Evolutionary conservation across 2,797 vertebrate species (phyloP).

Genomic region (Chaunax sp.): DNA sequence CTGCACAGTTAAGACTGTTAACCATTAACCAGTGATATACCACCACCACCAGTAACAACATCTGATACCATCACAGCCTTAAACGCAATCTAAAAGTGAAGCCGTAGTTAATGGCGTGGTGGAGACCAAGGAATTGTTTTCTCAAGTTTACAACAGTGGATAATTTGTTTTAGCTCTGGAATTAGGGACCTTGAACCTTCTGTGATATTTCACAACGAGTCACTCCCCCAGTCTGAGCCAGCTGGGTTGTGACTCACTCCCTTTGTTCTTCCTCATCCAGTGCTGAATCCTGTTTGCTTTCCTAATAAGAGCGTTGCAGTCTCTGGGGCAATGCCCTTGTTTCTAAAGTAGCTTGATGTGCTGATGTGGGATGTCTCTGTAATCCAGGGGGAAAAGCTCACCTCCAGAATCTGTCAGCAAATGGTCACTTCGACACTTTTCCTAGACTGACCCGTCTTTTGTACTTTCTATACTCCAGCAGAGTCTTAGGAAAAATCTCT

Average conservation of each 20-base stretch:
- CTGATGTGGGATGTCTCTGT: constrained; percentile 16
- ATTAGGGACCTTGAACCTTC: constrained; percentile 35
- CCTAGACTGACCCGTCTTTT: constrained; percentile 1
- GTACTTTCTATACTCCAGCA: not conserved
- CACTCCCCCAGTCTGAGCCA: constrained; percentile 41
- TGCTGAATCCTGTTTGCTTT: constrained; percentile 54
- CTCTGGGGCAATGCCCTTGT: constrained; percentile 26
- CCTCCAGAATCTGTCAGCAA: constrained; percentile 24
- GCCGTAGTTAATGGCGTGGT: not conserved
- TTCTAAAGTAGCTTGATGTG: constrained; percentile 22
- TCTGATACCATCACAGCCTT: not conserved
- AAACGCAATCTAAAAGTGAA: constrained; percentile 16
- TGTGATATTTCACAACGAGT: constrained; percentile 48
- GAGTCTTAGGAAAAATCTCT: constrained; percentile 4
- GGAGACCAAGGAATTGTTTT: constrained; percentile 7
- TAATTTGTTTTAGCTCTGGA: constrained; percentile 36
- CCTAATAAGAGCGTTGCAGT: constrained; percentile 16
- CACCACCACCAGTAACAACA: not conserved
- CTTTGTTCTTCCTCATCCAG: constrained; percentile 59
- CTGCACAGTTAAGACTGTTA: constrained; percentile 21
- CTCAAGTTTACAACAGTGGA: constrained; percentile 15
- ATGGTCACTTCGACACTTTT: constrained; percentile 5
- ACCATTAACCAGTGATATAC: constrained; percentile 29
- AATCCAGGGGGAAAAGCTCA: constrained; percentile 24
- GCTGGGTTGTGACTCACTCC: constrained; percentile 60